Evolutionary conservation across 2,797 vertebrate species (phyloP).

Genomic region (Pseudotriccus pelzelni): DNA sequence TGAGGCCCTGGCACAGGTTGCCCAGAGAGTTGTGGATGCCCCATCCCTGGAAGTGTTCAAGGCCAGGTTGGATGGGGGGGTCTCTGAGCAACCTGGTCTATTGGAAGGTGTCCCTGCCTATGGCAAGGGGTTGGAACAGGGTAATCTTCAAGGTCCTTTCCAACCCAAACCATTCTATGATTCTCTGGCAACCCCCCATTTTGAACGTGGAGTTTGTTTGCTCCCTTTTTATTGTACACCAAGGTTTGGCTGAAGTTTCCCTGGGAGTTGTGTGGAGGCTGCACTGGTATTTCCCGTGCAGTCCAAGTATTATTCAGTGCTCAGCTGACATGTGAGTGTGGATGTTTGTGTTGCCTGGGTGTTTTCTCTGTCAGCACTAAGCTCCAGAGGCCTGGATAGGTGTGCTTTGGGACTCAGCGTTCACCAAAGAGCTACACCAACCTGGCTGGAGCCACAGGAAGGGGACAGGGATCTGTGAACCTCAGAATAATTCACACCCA

Average conservation of each 20-base stretch:
- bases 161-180: neutral
- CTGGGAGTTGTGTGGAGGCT: neutral
- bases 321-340: accelerated
- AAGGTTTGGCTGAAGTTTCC: neutral
- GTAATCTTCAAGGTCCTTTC: neutral
- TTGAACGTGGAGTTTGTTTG: neutral
- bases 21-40: neutral
- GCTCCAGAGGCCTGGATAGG: neutral
- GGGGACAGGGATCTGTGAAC: neutral
- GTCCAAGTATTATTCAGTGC: neutral
- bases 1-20: neutral
- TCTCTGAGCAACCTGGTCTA: neutral
- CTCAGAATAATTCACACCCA: neutral
- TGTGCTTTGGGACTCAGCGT: neutral
- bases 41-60: neutral
- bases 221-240: neutral
- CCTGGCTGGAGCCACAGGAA: neutral
- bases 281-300: neutral
- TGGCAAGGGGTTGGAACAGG: neutral
- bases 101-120: neutral
- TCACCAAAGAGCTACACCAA: neutral
- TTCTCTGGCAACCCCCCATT: neutral
- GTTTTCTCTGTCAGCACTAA: accelerated
- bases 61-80: neutral
- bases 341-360: neutral